A percentile compares a stretch with the other conserved stretches of the same genome.
phyloP scores from a whole-genome alignment of 2,113 vertebrate species.

The Chrysemys picta region DNA sequence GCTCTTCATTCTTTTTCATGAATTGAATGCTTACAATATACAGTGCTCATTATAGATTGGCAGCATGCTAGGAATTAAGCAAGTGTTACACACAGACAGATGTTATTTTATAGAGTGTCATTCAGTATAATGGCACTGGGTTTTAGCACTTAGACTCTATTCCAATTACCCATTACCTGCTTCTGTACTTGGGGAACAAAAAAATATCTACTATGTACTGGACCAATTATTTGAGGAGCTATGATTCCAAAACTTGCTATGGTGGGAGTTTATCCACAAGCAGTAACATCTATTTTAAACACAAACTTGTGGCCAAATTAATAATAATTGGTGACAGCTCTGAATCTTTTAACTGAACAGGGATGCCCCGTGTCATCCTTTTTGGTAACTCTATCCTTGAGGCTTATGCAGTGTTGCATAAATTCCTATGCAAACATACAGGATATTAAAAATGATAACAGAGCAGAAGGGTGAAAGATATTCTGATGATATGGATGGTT shows the following conservation, averaged over 20 bases:
- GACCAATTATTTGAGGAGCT: slow-evolving; percentile 35
- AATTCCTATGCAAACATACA: not conserved
- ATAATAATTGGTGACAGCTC: not conserved
- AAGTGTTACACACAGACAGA: slow-evolving; percentile 25
- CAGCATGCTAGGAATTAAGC: slow-evolving; percentile 38
- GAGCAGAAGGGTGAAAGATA: not conserved
- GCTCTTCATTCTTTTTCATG: not conserved
- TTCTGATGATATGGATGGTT: accelerated
- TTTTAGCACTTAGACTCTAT: slow-evolving; percentile 56
- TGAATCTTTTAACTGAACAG: not conserved
- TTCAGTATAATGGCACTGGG: slow-evolving; percentile 35
- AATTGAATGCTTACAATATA: not conserved
- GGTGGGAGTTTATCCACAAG: not conserved
- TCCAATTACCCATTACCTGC: slow-evolving; percentile 35
- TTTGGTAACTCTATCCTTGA: not conserved
- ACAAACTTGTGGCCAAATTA: not conserved
- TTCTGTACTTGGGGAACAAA: not conserved
- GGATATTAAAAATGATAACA: not conserved
- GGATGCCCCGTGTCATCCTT: not conserved
- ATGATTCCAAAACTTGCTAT: not conserved
- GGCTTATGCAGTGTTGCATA: not conserved
- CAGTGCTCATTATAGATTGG: slow-evolving; percentile 34
- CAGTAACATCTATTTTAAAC: not conserved
- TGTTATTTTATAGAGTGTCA: slow-evolving; percentile 54
- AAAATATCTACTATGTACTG: slow-evolving; percentile 8